A percentile compares a stretch with the other conserved stretches of the same genome.
Evolutionary conservation across 2,113 vertebrate genomes (phyloP).

Genomic region (Melanotaenia duboulayi): DNA sequence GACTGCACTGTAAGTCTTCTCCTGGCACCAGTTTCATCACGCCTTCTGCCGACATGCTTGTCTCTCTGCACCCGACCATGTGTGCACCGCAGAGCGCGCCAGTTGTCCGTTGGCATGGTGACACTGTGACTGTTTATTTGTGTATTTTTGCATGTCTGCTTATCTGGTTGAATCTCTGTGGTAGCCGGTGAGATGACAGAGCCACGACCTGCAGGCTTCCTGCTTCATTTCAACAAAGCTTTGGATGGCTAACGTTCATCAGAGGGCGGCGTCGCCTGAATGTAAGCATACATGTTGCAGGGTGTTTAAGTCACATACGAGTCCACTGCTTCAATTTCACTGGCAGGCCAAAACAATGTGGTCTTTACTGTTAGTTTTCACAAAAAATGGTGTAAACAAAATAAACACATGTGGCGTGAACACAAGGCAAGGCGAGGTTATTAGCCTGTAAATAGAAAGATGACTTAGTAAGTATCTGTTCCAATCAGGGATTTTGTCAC

Average conservation of each 20-base stretch:
- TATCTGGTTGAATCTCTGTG: slow-evolving; percentile 14
- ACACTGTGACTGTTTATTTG: background rate
- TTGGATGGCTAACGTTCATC: background rate
- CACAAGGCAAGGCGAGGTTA: too few species aligned
- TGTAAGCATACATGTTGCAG: too few species aligned
- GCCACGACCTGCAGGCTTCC: background rate
- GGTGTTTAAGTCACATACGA: too few species aligned
- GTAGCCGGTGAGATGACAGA: background rate
- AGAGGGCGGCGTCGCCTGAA: too few species aligned
- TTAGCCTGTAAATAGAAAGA: too few species aligned
- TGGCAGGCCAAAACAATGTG: too few species aligned
- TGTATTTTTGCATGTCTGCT: slow-evolving; percentile 16
- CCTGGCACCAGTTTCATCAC: background rate
- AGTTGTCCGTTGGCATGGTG: slow-evolving; percentile 31
- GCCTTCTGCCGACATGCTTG: slow-evolving; percentile 22
- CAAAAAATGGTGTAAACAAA: too few species aligned
- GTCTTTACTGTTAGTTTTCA: too few species aligned
- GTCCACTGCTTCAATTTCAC: too few species aligned
- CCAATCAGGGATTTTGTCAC: too few species aligned
- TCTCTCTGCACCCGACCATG: slow-evolving; percentile 42
- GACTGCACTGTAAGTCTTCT: background rate
- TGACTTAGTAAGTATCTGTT: too few species aligned
- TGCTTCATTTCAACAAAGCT: background rate
- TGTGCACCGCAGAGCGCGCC: slow-evolving; percentile 34
- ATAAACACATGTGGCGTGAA: too few species aligned